Evolutionary conservation across 2,888 invertebrate genomes (phyloP).

Genomic region (Cremastobaeus sp.): DNA sequence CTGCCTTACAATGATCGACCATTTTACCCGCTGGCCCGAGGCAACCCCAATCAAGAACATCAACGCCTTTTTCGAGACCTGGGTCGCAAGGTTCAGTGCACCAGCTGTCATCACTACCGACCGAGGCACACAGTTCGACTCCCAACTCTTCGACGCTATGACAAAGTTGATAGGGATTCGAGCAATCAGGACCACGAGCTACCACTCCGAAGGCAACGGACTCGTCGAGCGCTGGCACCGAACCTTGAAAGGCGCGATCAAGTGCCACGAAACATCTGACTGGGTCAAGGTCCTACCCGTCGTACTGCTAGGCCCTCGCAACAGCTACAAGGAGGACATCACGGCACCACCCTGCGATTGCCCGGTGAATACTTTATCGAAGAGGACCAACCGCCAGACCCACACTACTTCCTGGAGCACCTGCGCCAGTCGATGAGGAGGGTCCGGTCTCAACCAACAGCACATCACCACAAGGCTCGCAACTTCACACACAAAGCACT

Average conservation of each 20-base stretch:
- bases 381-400: slow-evolving; percentile 23
- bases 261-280: slow-evolving; percentile 15
- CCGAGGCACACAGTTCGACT: slow-evolving; percentile 67
- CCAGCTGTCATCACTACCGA: neutral
- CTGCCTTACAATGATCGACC: neutral
- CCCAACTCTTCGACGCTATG: slow-evolving; percentile 64
- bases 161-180: slow-evolving; percentile 43
- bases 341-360: slow-evolving; percentile 56
- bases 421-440: slow-evolving; percentile 26
- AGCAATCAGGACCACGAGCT: slow-evolving; percentile 49
- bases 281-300: slow-evolving; percentile 61
- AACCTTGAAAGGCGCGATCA: slow-evolving; percentile 66
- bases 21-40: neutral
- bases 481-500: neutral
- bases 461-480: slow-evolving; percentile 15
- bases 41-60: neutral
- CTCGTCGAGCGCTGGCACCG: slow-evolving; percentile 67
- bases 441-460: slow-evolving; percentile 9
- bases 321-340: too few relatives aligned
- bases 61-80: neutral
- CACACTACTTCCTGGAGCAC: slow-evolving; percentile 32
- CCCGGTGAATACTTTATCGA: slow-evolving; percentile 58
- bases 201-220: slow-evolving; percentile 51
- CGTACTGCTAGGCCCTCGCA: slow-evolving; percentile 62
- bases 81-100: neutral